Percentiles rank a stretch among this genome's conserved stretches.
Evolutionary conservation across 1,140 invertebrate genomes (phyloP).

Genomic region (Samia ricini): DNA sequence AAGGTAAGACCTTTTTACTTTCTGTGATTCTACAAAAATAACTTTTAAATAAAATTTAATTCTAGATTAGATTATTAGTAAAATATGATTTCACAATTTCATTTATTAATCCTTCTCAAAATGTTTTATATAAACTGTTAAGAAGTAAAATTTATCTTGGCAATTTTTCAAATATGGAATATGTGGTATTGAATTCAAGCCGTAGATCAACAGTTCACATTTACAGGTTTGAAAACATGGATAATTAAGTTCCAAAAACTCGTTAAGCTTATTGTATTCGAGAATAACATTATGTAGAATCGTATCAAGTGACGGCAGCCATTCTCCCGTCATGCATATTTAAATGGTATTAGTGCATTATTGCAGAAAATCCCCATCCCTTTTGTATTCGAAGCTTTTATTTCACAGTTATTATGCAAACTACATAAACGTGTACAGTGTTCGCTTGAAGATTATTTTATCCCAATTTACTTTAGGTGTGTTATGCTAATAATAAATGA

Average conservation of each 20-base stretch:
- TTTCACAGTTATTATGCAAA: not conserved
- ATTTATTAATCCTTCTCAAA: too few species aligned
- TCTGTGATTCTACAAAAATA: too few species aligned
- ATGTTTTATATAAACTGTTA: too few species aligned
- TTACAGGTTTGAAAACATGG: not conserved
- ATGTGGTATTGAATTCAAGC: too few species aligned
- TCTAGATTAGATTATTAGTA: too few species aligned
- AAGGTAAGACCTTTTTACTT: too few species aligned
- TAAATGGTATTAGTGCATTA: constrained; percentile 28
- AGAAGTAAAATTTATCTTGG: too few species aligned
- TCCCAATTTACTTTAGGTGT: not conserved
- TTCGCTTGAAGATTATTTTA: too few species aligned
- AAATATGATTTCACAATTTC: too few species aligned
- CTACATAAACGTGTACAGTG: not conserved
- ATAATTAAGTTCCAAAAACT: not conserved
- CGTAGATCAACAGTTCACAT: not conserved
- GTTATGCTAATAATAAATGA: too few species aligned
- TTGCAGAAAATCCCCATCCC: constrained; percentile 13
- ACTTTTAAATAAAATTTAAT: too few species aligned
- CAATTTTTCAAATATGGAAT: too few species aligned
- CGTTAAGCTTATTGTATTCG: constrained; percentile 31
- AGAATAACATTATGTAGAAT: constrained; percentile 27
- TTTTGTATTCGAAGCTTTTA: not conserved
- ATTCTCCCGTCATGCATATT: constrained; percentile 33
- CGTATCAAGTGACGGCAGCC: constrained; percentile 32